These are phyloP conservation scores for Nomada ruficornis DNA, from an alignment of 2,888 invertebrate species.

Conservation along the genomic window DNA sequence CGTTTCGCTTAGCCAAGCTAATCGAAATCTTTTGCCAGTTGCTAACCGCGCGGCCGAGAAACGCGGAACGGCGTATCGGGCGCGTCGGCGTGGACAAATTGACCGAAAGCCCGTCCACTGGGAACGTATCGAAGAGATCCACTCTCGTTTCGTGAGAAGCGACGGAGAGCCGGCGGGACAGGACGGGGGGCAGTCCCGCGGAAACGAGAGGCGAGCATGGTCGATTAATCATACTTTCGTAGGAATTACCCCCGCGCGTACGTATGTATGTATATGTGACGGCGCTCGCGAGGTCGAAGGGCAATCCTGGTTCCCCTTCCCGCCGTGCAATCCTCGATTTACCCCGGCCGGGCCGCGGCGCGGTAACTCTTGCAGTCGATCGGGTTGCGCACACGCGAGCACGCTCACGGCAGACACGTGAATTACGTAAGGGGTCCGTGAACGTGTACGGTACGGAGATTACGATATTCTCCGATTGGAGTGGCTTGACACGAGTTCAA, in stretches of 20 bases:
- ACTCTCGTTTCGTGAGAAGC: conserved; percentile 1
- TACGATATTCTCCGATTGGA: conserved; percentile 80
- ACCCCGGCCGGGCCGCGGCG: conserved; percentile 15
- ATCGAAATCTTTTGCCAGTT: conserved; percentile 24
- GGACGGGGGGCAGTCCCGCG: neutral
- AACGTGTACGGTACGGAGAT: conserved; percentile 75
- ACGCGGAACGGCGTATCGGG: neutral
- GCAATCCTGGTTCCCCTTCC: conserved; percentile 51
- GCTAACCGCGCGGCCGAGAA: neutral
- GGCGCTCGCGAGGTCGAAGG: conserved; percentile 67
- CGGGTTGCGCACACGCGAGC: conserved; percentile 75
- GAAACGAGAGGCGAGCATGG: conserved; percentile 48
- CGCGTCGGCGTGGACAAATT: conserved; percentile 1
- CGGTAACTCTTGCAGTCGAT: conserved; percentile 17
- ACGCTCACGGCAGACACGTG: conserved; percentile 78
- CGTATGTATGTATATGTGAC: conserved; percentile 48
- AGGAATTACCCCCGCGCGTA: conserved; percentile 64
- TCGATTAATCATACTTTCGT: conserved; percentile 73
- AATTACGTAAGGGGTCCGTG: conserved; percentile 78
- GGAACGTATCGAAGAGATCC: neutral
- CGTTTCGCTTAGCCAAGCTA: neutral
- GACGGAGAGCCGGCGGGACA: conserved; percentile 1
- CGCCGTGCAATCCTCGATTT: conserved; percentile 30
- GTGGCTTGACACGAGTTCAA: conserved; percentile 76
- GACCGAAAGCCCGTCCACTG: neutral